These are phyloP conservation scores for Perccottus glenii DNA, from an alignment of 2,113 vertebrate genomes.

Conservation along the genomic window DNA sequence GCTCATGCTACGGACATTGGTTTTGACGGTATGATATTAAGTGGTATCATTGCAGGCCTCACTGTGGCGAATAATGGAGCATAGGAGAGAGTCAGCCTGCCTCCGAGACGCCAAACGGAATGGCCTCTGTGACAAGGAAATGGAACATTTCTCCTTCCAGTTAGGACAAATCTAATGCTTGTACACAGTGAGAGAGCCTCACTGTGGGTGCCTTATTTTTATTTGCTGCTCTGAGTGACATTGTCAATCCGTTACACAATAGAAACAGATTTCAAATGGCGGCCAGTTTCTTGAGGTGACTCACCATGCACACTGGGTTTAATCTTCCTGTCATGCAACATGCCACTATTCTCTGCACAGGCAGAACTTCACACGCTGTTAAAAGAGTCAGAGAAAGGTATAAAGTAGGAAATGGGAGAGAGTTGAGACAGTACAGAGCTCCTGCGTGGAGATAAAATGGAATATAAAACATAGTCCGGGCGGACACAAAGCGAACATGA, in stretches of 20 bases:
- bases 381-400: conserved; percentile 26
- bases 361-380: conserved; percentile 63
- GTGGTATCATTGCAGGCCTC: conserved; percentile 51
- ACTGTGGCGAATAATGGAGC: conserved; percentile 61
- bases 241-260: conserved; percentile 20
- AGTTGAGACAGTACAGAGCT: conserved; percentile 39
- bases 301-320: conserved; percentile 16
- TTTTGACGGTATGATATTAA: conserved; percentile 64
- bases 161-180: conserved; percentile 55
- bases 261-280: conserved; percentile 18
- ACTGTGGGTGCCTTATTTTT: conserved; percentile 29
- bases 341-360: conserved; percentile 26
- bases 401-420: conserved; percentile 31
- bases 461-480: conserved; percentile 75
- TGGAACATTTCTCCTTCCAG: conserved; percentile 49
- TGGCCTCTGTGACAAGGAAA: conserved; percentile 54
- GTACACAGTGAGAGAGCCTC: conserved; percentile 15
- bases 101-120: conserved; percentile 59
- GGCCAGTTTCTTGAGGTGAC: conserved; percentile 15
- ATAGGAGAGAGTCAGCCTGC: conserved; percentile 45
- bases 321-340: conserved; percentile 38
- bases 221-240: conserved; percentile 44
- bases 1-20: conserved; percentile 61
- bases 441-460: conserved; percentile 73
- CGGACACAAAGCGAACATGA: conserved; percentile 73